These are phyloP conservation scores for Sciurus carolinensis DNA, from an alignment of 2,797 vertebrate genomes.

Conservation along the genomic window DNA sequence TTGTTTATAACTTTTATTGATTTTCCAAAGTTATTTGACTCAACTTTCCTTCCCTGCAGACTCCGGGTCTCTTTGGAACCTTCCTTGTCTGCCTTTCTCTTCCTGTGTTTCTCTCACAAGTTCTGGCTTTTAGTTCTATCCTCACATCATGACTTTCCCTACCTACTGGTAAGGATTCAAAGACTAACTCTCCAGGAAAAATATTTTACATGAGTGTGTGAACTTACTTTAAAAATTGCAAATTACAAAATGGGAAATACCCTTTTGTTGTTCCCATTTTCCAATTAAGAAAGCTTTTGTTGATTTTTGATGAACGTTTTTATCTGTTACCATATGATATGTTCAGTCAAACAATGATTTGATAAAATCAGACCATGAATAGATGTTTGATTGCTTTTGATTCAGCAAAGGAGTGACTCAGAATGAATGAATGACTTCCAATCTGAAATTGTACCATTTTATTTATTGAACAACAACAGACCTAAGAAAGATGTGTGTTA, in stretches of 20 bases:
- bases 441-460: background rate
- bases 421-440: background rate
- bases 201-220: background rate
- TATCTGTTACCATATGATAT: background rate
- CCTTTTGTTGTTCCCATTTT: background rate
- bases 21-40: background rate
- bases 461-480: conserved; percentile 1
- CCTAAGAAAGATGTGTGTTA: background rate
- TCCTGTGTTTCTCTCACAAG: background rate
- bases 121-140: background rate
- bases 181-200: background rate
- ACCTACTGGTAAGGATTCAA: background rate
- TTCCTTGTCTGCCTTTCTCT: background rate
- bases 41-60: background rate
- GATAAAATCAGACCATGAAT: background rate
- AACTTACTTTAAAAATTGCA: background rate
- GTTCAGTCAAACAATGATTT: background rate
- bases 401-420: background rate
- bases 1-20: background rate
- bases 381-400: background rate
- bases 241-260: background rate
- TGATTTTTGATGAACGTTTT: background rate
- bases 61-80: background rate
- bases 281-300: background rate
- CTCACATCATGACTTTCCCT: background rate